Evolutionary conservation across 2,113 vertebrate genomes (phyloP), one percentile per base, ranked within the genome.

Genomic region (Paedocypris sp.): DNA sequence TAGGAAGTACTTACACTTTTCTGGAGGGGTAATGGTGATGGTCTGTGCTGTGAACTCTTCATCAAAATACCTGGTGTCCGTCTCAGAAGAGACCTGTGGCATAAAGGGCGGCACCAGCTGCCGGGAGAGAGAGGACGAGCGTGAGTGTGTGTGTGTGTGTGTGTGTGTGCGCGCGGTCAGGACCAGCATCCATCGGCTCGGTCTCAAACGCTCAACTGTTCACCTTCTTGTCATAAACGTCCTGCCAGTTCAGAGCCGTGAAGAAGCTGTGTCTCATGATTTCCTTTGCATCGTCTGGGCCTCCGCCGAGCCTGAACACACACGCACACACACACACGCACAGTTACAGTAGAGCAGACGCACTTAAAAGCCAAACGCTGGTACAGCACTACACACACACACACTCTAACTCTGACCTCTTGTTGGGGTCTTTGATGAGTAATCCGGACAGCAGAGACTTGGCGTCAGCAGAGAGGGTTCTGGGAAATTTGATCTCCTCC

Each of bases 141-240:
- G 29, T 2, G 5, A 31, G 7, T 49, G 11, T n/a, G 15, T 23
- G n/a, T 9, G 3, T 33, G n/a, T n/a, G n/a, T n/a, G n/a, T n/a
- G n/a, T n/a, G n/a, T n/a, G n/a, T n/a, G n/a, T n/a, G n/a, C n/a
- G n/a, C n/a, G n/a, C n/a, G n/a, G n/a, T n/a, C n/a, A n/a, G n/a
- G n/a, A n/a, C n/a, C n/a, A n/a, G n/a, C n/a, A n/a, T n/a, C n/a
- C n/a, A n/a, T n/a, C n/a, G n/a, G n/a, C n/a, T n/a, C n/a, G n/a
- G n/a, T n/a, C n/a, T n/a, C n/a, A n/a, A n/a, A n/a, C n/a, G n/a
- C n/a, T n/a, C n/a, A n/a, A n/a, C n/a, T n/a, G n/a, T n/a, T n/a
- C n/a, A 95, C 93, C 92, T 97, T 97, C 84, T 97, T 97, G 82
- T 95, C 92, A 73, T 95, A 95, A 15, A 95, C 91, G 71, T 95